These are phyloP conservation scores for Timema cristinae DNA, from an alignment of 2,888 invertebrate genomes.

Conservation along the genomic window DNA sequence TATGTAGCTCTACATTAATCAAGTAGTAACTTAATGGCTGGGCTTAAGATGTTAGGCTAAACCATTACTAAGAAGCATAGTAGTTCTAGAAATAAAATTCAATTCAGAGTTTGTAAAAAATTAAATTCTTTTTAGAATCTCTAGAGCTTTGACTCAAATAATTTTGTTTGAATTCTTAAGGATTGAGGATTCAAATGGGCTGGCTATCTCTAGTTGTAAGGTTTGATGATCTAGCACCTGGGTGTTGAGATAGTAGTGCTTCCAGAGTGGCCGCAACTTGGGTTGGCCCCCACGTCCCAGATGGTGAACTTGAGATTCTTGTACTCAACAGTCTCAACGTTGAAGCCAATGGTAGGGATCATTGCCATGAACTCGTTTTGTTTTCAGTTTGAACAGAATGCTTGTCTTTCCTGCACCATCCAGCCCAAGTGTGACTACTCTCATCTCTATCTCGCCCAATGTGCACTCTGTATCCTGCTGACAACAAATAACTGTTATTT, in stretches of 20 bases:
- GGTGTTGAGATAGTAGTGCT: slow-evolving; percentile 57
- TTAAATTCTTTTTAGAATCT: no score
- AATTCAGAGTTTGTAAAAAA: no score
- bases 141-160: no score
- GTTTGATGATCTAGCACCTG: slow-evolving; percentile 41
- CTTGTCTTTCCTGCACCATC: slow-evolving; percentile 57
- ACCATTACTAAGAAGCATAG: no score
- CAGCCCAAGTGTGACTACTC: slow-evolving; percentile 54
- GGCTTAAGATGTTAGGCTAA: no score
- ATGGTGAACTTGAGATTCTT: slow-evolving; percentile 55
- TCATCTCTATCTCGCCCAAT: slow-evolving; percentile 59
- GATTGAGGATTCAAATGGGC: no score
- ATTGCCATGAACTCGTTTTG: slow-evolving; percentile 53
- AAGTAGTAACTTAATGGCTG: no score
- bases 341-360: slow-evolving; percentile 56
- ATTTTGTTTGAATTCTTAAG: no score
- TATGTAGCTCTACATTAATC: no score
- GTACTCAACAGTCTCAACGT: slow-evolving; percentile 57
- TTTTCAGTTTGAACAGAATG: slow-evolving; percentile 54
- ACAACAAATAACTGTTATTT: slow-evolving; percentile 11
- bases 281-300: slow-evolving; percentile 59
- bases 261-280: slow-evolving; percentile 56
- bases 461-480: slow-evolving; percentile 53
- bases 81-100: no score
- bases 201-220: not conserved